Percentiles rank a stretch among this genome's conserved stretches.
These are phyloP conservation scores for Anarhynchus alexandrinus DNA, from an alignment of 2,113 vertebrate species.

Conservation along the genomic window DNA sequence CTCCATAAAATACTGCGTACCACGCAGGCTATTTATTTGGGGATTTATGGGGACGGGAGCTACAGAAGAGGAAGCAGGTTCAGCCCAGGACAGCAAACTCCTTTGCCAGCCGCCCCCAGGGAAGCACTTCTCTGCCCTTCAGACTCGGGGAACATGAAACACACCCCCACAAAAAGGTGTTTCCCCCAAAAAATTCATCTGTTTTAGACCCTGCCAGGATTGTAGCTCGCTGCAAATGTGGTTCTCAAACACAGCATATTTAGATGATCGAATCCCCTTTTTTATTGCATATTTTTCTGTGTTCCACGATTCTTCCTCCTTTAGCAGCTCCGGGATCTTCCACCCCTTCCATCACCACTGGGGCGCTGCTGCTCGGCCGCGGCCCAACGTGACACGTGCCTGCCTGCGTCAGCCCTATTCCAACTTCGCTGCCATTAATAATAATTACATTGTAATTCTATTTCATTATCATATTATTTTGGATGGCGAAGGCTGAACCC, in stretches of 20 bases:
- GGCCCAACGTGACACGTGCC: neutral
- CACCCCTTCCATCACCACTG: neutral
- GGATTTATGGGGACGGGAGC: neutral
- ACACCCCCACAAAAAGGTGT: slow-evolving; percentile 22
- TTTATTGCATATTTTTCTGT: accelerated
- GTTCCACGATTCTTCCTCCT: neutral
- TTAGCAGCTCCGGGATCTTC: neutral
- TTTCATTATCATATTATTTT: neutral
- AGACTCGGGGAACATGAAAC: neutral
- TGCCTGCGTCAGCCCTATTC: neutral
- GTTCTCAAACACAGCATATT: neutral
- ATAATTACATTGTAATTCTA: neutral
- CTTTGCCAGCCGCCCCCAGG: neutral
- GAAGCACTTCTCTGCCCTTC: slow-evolving; percentile 5
- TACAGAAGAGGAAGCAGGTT: neutral
- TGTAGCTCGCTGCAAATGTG: neutral
- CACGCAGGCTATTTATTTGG: neutral
- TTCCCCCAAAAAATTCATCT: neutral
- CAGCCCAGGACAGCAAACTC: slow-evolving; percentile 5
- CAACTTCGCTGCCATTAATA: neutral
- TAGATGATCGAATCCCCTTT: neutral
- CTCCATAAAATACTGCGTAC: accelerated
- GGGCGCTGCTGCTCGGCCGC: accelerated
- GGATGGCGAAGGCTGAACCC: neutral
- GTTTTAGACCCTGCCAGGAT: neutral